Conservation (phyloP, 2,797 vertebrate species). For the Gorsachius magnificus region DNA sequence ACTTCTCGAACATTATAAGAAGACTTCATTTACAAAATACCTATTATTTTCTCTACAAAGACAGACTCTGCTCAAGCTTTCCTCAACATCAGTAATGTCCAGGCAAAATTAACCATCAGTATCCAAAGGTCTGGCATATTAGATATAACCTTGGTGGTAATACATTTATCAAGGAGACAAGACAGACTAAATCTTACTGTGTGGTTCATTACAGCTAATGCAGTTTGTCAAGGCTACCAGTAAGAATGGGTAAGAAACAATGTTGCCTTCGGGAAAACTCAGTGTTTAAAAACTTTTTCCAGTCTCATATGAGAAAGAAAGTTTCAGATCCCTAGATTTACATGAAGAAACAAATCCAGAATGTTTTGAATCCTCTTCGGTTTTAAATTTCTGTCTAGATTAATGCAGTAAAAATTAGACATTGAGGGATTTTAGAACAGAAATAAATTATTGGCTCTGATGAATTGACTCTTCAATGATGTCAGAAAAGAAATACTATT, state of each 20-base stretch:
- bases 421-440: background rate
- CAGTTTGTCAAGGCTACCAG: background rate
- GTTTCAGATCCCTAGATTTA: background rate
- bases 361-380: background rate
- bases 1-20: background rate
- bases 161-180: background rate
- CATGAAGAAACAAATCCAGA: background rate
- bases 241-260: background rate
- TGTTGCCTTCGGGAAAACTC: background rate
- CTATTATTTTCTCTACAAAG: background rate
- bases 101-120: background rate
- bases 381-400: background rate
- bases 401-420: background rate
- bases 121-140: background rate
- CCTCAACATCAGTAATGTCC: background rate
- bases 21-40: background rate
- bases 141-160: background rate
- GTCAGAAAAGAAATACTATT: background rate
- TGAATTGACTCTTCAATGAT: background rate
- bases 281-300: background rate
- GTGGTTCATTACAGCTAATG: background rate
- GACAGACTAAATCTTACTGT: background rate
- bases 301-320: background rate
- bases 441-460: background rate
- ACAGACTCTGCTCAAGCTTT: background rate